Conservation (phyloP, 2,113 vertebrate genomes). For the Sporophila hypoxantha region DNA sequence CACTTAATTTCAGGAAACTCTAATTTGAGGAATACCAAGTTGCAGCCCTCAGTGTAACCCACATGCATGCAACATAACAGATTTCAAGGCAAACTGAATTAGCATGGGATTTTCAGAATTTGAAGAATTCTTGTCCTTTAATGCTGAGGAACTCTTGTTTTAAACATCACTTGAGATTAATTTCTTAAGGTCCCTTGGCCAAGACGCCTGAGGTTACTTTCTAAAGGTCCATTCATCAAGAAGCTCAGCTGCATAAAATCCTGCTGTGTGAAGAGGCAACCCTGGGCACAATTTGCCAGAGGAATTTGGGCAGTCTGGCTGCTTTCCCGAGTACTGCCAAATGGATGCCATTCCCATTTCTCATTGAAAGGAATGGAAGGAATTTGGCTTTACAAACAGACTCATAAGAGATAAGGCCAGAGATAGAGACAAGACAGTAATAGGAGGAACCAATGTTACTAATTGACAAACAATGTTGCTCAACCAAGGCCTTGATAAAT, state of each 20-base stretch:
- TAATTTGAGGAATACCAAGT: neutral
- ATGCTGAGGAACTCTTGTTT: neutral
- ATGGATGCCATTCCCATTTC: neutral
- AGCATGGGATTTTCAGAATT: neutral
- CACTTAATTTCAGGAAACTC: neutral
- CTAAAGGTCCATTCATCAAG: neutral
- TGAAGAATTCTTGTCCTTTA: neutral
- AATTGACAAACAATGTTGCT: fast-evolving
- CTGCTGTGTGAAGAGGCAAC: neutral
- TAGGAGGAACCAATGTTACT: neutral
- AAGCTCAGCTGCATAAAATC: neutral
- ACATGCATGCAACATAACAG: neutral
- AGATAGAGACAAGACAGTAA: neutral
- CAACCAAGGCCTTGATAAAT: neutral
- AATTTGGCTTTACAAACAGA: neutral
- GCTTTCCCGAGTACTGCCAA: neutral
- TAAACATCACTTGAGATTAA: neutral
- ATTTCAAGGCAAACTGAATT: neutral
- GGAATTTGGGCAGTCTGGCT: neutral
- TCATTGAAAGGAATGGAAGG: neutral
- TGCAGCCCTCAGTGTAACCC: neutral
- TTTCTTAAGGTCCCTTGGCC: neutral
- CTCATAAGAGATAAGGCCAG: neutral
- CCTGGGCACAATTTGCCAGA: neutral
- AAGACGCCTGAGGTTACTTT: neutral